Evolutionary conservation across 2,113 vertebrate genomes (phyloP).

Genomic region (Aplodontia rufa): DNA sequence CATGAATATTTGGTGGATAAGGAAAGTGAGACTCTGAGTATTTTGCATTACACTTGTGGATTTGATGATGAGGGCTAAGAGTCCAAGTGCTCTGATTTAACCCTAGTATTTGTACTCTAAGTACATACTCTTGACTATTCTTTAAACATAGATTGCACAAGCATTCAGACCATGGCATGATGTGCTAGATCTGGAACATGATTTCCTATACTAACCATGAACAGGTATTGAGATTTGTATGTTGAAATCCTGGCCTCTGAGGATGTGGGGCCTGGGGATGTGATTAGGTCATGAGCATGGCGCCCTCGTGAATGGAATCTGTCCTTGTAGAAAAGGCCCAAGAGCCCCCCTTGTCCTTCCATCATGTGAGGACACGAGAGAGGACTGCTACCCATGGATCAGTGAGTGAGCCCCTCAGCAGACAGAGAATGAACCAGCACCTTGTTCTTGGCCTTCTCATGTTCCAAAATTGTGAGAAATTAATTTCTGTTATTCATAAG

Average conservation of each 20-base stretch:
- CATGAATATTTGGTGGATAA: neutral
- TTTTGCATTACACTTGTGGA: neutral
- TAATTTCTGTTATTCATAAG: neutral
- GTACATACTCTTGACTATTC: neutral
- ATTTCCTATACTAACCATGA: neutral
- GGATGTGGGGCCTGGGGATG: neutral
- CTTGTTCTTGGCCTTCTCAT: neutral
- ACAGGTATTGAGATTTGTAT: neutral
- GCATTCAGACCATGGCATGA: neutral
- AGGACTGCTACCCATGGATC: neutral
- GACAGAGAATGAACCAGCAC: neutral
- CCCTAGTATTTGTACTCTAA: neutral
- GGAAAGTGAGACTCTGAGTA: neutral
- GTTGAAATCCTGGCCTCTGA: neutral
- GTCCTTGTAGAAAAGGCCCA: neutral
- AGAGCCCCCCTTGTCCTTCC: neutral
- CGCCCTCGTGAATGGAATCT: neutral
- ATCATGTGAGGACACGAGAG: neutral
- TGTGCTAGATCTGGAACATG: neutral
- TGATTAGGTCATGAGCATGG: neutral
- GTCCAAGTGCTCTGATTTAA: neutral
- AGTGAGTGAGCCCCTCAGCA: neutral
- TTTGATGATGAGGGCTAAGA: neutral
- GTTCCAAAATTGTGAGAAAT: neutral
- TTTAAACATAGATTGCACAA: neutral